Evolutionary conservation across 2,888 invertebrate genomes (phyloP).

Genomic region (Vannuccia rotundouncinata): DNA sequence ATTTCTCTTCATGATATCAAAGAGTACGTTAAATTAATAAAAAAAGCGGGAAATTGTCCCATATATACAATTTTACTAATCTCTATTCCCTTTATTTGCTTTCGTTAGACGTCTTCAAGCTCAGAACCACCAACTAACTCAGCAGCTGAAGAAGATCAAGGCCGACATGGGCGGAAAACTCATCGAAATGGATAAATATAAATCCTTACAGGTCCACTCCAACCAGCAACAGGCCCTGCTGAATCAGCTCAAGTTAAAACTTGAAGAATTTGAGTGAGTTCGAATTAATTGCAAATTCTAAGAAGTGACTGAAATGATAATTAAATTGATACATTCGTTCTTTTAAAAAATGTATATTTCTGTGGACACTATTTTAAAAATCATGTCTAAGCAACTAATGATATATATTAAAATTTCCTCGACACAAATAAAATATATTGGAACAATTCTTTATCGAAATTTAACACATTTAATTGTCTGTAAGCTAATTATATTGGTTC

Average conservation of each 20-base stretch:
- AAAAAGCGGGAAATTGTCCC: too few relatives aligned
- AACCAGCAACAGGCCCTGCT: slow-evolving; percentile 53
- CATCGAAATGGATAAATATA: slow-evolving; percentile 38
- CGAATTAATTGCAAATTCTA: neutral
- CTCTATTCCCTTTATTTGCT: neutral
- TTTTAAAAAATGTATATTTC: too few relatives aligned
- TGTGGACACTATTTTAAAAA: too few relatives aligned
- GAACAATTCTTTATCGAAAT: too few relatives aligned
- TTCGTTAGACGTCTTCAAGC: slow-evolving; percentile 47
- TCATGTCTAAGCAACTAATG: too few relatives aligned
- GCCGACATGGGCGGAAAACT: slow-evolving; percentile 46
- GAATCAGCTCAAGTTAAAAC: slow-evolving; percentile 50
- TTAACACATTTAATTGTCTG: too few relatives aligned
- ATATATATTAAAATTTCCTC: too few relatives aligned
- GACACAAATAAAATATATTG: too few relatives aligned
- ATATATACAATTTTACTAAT: neutral
- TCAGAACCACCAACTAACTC: slow-evolving; percentile 48
- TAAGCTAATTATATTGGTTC: neutral
- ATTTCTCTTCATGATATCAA: neutral
- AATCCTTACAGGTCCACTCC: slow-evolving; percentile 54
- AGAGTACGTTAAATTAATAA: neutral
- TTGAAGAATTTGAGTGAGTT: slow-evolving; percentile 55
- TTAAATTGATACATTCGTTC: too few relatives aligned
- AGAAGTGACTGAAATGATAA: too few relatives aligned
- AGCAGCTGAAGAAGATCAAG: slow-evolving; percentile 49